These are phyloP conservation scores for Harmothoe impar DNA, from an alignment of 2,888 invertebrate genomes.

Conservation along the genomic window DNA sequence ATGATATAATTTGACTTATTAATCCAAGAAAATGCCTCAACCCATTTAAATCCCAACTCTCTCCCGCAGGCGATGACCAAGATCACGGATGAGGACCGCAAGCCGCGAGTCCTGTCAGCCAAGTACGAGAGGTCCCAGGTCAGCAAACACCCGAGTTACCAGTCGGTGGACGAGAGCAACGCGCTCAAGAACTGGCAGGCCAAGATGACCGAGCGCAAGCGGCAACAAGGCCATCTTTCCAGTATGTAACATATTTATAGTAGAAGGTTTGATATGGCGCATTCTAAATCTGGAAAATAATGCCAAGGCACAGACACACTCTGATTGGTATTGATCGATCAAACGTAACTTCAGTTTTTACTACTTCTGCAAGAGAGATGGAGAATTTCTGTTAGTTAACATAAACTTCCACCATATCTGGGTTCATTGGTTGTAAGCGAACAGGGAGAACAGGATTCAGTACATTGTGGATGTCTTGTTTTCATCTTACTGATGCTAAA, in stretches of 20 bases:
- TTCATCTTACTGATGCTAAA: too few species aligned
- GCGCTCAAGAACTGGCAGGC: constrained; percentile 82
- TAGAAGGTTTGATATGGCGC: too few species aligned
- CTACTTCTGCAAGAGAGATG: too few species aligned
- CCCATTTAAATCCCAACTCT: too few species aligned
- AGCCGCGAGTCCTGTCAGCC: constrained; percentile 68
- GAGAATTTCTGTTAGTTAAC: too few species aligned
- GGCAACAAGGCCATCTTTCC: constrained; percentile 81
- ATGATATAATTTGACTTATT: too few species aligned
- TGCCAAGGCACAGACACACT: neutral
- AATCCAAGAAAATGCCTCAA: too few species aligned
- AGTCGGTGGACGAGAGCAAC: constrained; percentile 77
- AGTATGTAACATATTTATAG: constrained; percentile 75
- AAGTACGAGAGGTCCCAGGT: constrained; percentile 77
- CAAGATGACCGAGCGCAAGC: constrained; percentile 81
- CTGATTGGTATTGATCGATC: neutral
- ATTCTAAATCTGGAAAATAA: neutral
- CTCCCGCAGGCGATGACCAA: constrained; percentile 20
- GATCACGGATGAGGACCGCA: constrained; percentile 29
- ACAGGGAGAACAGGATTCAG: too few species aligned
- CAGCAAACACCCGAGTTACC: constrained; percentile 56
- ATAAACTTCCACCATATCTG: too few species aligned
- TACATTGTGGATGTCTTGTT: too few species aligned
- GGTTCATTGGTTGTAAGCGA: too few species aligned
- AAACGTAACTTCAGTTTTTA: too few species aligned